Evolutionary conservation across 2,113 vertebrate genomes (phyloP).

Genomic region (Bothrops jararaca): DNA sequence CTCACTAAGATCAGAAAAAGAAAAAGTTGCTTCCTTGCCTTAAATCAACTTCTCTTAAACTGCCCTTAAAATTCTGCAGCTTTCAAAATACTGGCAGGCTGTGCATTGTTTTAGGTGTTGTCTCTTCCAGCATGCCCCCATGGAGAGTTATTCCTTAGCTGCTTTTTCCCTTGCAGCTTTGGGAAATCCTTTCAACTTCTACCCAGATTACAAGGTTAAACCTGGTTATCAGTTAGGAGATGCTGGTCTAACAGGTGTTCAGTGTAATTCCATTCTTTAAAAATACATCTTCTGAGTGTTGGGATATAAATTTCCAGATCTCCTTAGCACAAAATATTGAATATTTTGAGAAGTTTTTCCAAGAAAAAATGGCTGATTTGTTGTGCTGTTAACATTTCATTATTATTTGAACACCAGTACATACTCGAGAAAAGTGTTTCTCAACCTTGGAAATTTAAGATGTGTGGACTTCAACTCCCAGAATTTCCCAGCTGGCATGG

Average conservation of each 20-base stretch:
- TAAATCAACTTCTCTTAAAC: neutral
- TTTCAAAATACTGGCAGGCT: neutral
- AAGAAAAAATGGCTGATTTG: neutral
- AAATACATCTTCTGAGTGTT: neutral
- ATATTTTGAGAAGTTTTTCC: neutral
- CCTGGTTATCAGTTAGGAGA: neutral
- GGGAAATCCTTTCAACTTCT: neutral
- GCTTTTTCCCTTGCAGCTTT: neutral
- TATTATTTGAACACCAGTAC: neutral
- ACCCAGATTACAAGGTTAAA: neutral
- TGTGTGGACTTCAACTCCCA: too few relatives aligned
- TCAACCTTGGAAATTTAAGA: too few relatives aligned
- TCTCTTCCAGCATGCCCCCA: neutral
- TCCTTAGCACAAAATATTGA: neutral
- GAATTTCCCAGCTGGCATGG: too few relatives aligned
- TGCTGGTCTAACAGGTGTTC: neutral
- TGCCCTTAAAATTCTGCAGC: neutral
- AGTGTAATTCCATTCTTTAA: neutral
- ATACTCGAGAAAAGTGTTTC: too few relatives aligned
- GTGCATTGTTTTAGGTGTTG: neutral
- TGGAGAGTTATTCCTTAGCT: neutral
- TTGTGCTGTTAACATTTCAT: neutral
- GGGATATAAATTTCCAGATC: neutral
- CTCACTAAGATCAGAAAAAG: neutral
- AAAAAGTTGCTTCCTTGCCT: neutral